Percentiles rank a stretch among this genome's conserved stretches.
phyloP scores from a whole-genome alignment of 2,797 vertebrate genomes.

The Melanotaenia maccullochi region DNA sequence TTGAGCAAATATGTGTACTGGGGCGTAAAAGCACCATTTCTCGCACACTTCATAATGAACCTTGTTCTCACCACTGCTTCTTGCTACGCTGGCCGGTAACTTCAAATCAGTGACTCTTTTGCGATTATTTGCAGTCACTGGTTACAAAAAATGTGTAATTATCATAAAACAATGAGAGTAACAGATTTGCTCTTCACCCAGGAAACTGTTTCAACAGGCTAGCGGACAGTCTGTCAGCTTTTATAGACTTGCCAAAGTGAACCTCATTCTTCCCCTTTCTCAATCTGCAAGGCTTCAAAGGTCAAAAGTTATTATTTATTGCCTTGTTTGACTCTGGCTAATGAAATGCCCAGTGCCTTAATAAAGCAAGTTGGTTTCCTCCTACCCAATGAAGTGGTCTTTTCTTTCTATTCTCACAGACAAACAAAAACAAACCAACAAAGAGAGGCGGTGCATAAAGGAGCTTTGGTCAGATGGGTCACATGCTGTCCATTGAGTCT shows the following conservation, averaged over 20 bases:
- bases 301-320: conserved; percentile 81
- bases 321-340: conserved; percentile 75
- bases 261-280: conserved; percentile 41
- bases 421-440: conserved; percentile 88
- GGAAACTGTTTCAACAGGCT: conserved; percentile 41
- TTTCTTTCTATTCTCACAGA: conserved; percentile 82
- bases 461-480: conserved; percentile 87
- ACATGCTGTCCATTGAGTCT: conserved; percentile 86
- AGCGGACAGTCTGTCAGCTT: conserved; percentile 13
- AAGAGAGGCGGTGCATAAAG: conserved; percentile 84
- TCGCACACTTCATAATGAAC: conserved; percentile 72
- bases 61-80: conserved; percentile 50
- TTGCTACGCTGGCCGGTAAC: conserved; percentile 12
- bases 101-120: conserved; percentile 24
- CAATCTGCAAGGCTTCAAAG: conserved; percentile 64
- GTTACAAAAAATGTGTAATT: not conserved
- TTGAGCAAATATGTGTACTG: conserved; percentile 71
- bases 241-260: conserved; percentile 21
- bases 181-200: conserved; percentile 37
- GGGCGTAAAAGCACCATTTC: conserved; percentile 75
- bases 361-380: conserved; percentile 79
- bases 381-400: conserved; percentile 85
- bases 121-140: conserved; percentile 25
- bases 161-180: conserved; percentile 33
- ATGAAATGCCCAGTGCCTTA: conserved; percentile 74